phyloP scores from a whole-genome alignment of 2,113 vertebrate genomes.

The Reinhardtius hippoglossoides region DNA sequence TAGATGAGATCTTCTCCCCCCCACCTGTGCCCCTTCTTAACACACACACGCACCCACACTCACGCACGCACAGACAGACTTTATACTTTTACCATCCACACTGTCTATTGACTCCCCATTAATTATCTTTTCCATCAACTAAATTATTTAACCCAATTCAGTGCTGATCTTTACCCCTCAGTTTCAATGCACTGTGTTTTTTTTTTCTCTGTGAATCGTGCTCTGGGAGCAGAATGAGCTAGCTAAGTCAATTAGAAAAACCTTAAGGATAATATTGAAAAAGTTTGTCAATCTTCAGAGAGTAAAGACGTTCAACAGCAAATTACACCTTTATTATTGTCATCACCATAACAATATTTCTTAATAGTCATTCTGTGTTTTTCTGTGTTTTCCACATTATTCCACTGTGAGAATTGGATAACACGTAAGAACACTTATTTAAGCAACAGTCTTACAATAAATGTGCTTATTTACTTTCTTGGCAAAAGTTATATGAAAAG shows the following conservation, averaged over 20 bases:
- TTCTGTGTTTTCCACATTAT: background rate
- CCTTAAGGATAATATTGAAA: conserved; percentile 31
- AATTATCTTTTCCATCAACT: conserved; percentile 82
- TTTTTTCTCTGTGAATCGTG: conserved; percentile 47
- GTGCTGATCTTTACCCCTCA: conserved; percentile 61
- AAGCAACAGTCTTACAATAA: too few species aligned
- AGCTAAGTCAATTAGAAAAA: conserved; percentile 39
- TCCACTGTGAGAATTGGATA: background rate
- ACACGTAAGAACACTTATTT: background rate
- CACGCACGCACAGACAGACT: conserved; percentile 16
- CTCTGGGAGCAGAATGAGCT: conserved; percentile 30
- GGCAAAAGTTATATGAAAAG: background rate
- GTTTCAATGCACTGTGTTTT: conserved; percentile 42
- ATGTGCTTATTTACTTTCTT: background rate
- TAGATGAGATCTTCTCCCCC: conserved; percentile 79
- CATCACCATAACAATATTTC: background rate
- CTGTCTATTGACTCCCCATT: conserved; percentile 79
- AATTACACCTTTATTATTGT: background rate
- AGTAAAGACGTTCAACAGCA: background rate
- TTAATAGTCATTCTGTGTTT: background rate
- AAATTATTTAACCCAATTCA: conserved; percentile 81
- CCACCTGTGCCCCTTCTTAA: conserved; percentile 73
- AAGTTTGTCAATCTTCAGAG: conserved; percentile 12
- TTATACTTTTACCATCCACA: conserved; percentile 44
- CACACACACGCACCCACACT: conserved; percentile 36